phyloP scores from a whole-genome alignment of 2,888 invertebrate genomes.

The Troilus luridus region DNA sequence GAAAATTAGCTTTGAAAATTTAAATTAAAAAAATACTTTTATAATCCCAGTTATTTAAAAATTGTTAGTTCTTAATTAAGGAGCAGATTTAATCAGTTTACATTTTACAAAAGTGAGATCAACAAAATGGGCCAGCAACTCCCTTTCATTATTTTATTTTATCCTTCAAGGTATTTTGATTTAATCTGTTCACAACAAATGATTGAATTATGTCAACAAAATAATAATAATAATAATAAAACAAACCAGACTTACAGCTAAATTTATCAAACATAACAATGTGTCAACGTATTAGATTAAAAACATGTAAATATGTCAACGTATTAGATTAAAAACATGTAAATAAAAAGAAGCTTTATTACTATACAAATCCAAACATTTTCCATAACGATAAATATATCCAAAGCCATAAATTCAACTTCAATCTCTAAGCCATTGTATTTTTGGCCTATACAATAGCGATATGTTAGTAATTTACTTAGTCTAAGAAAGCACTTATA shows the following conservation, averaged over 20 bases:
- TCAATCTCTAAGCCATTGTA: neutral
- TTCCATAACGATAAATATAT: slow-evolving; percentile 17
- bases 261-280: slow-evolving; percentile 28
- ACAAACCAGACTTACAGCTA: neutral
- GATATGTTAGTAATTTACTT: slow-evolving; percentile 29
- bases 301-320: slow-evolving; percentile 20
- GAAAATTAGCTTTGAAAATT: neutral
- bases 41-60: slow-evolving; percentile 5
- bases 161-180: slow-evolving; percentile 6
- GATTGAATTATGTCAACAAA: neutral
- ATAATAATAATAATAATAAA: neutral
- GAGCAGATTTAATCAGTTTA: neutral
- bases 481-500: slow-evolving; percentile 23
- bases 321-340: neutral
- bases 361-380: slow-evolving; percentile 1
- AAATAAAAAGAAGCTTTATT: slow-evolving; percentile 22
- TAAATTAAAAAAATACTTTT: neutral
- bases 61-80: neutral
- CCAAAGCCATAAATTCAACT: slow-evolving; percentile 2
- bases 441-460: neutral
- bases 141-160: slow-evolving; percentile 9
- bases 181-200: neutral
- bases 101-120: slow-evolving; percentile 28
- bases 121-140: slow-evolving; percentile 20
- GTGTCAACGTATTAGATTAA: neutral